Evolutionary conservation across 2,797 vertebrate species (phyloP), one percentile per base, ranked within the genome.

Genomic region (Thripadectes ignobilis): DNA sequence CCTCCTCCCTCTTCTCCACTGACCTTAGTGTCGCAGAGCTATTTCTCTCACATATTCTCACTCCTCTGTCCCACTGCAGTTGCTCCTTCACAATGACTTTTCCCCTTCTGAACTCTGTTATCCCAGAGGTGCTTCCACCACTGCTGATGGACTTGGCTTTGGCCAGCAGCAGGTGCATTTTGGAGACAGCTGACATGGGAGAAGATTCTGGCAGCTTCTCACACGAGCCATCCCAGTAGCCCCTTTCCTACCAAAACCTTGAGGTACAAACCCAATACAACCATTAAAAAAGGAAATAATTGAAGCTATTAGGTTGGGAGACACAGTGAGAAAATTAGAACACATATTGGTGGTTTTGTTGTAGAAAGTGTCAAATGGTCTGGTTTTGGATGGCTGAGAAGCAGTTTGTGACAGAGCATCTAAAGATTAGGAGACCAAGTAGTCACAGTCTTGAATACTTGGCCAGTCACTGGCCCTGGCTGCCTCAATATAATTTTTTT

Each of bases 361-460:
- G 51, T 86, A 66, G 76, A 92, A 95, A 69, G 66, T 73, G 79
- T 97, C 82, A 86, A 59, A 81, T 49, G 41, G 59, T 75, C 71
- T 7, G 1, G 17, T 67, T 89, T 85, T 81, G 79, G 62, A 91
- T 84, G 34, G 52, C 55, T 72, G 23, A 88, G n/a, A 86, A 93
- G 34, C 36, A 78, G 52, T 94, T 91, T 90, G 48, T 51, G 81
- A 71, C 62, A 73, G 49, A 81, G 38, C 76, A 72, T 84, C 76
- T 63, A 26, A 91, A 89, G 65, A 55, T 41, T 89, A 89, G 51
- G 72, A 92, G 66, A 88, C n/a, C 46, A 75, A 93, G 23, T 29
- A 78, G 73, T 65, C 52, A 71, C 12, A 68, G 41, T 49, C 69
- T 89, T 75, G 65, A 92, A 66, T 66, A 75, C 45, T 84, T 93